A percentile compares a stretch with the other conserved stretches of the same genome.
Evolutionary conservation across 2,888 invertebrate genomes (phyloP).

Genomic region (Platycheirus rosarum): DNA sequence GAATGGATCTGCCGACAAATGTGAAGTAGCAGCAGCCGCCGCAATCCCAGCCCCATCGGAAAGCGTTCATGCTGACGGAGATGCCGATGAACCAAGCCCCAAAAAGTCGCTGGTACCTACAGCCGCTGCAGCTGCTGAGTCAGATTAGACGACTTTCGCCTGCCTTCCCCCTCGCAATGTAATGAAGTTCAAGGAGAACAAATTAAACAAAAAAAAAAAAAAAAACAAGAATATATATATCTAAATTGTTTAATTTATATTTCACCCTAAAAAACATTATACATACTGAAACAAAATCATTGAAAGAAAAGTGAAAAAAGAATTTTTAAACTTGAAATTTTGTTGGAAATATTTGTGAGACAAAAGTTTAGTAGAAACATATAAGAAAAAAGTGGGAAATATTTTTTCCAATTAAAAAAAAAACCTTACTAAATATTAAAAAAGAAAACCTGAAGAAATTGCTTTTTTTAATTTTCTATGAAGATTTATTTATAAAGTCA

Average conservation of each 20-base stretch:
- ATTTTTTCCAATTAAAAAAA: slow-evolving; percentile 49
- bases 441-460: slow-evolving; percentile 38
- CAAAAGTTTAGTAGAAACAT: slow-evolving; percentile 41
- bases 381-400: slow-evolving; percentile 41
- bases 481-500: too few relatives aligned
- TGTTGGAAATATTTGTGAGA: slow-evolving; percentile 62
- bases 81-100: slow-evolving; percentile 78
- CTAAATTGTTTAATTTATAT: slow-evolving; percentile 62
- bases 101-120: slow-evolving; percentile 78
- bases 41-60: slow-evolving; percentile 75
- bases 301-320: slow-evolving; percentile 54
- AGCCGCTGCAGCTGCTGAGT: slow-evolving; percentile 74
- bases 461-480: too few relatives aligned
- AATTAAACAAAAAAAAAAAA: slow-evolving; percentile 35
- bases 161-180: slow-evolving; percentile 75
- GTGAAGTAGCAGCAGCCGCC: slow-evolving; percentile 82
- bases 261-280: slow-evolving; percentile 50
- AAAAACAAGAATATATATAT: slow-evolving; percentile 48
- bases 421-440: slow-evolving; percentile 61
- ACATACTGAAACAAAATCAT: slow-evolving; percentile 51
- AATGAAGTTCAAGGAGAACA: slow-evolving; percentile 75
- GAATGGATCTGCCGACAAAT: slow-evolving; percentile 53
- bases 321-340: slow-evolving; percentile 43
- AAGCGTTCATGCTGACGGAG: slow-evolving; percentile 57
- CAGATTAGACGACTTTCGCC: slow-evolving; percentile 28